Percentiles rank a stretch among this genome's conserved stretches.
These are phyloP conservation scores for Paramacrobiotus metropolitanus DNA, from an alignment of 1,140 invertebrate genomes.

Conservation along the genomic window DNA sequence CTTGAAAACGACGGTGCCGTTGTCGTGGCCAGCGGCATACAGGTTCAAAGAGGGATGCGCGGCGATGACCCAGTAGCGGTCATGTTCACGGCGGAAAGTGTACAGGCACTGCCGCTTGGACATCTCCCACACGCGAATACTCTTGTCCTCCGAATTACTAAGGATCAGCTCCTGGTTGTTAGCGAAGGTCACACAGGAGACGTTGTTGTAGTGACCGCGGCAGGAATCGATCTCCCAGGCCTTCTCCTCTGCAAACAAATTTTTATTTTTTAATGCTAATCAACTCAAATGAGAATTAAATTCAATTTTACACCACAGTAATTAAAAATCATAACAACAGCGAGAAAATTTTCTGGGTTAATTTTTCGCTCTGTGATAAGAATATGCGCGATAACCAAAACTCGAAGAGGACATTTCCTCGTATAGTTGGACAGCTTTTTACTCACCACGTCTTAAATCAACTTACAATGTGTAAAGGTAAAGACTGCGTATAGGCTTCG, in stretches of 20 bases:
- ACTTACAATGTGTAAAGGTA: no score
- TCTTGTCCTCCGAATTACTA: conserved; percentile 93
- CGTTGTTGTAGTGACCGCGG: conserved; percentile 96
- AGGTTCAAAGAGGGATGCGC: conserved; percentile 49
- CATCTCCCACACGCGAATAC: conserved; percentile 96
- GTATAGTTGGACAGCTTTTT: no score
- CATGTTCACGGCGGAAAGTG: conserved; percentile 80
- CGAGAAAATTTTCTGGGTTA: no score
- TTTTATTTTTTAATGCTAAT: no score
- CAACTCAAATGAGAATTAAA: no score
- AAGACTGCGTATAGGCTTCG: no score
- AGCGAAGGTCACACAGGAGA: conserved; percentile 91
- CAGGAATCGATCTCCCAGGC: conserved; percentile 99
- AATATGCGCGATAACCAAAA: no score
- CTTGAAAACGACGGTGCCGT: conserved; percentile 54
- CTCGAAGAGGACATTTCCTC: no score
- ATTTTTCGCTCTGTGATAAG: no score
- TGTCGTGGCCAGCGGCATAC: conserved; percentile 85
- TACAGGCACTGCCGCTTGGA: conserved; percentile 85
- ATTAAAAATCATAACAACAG: no score
- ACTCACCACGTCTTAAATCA: no score
- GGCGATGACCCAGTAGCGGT: conserved; percentile 83
- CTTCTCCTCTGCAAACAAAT: conserved; percentile 26
- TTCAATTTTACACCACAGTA: no score
- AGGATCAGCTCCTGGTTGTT: conserved; percentile 86